Evolutionary conservation across 2,113 vertebrate species (phyloP).

Genomic region (Brachypodius melanocephalos): DNA sequence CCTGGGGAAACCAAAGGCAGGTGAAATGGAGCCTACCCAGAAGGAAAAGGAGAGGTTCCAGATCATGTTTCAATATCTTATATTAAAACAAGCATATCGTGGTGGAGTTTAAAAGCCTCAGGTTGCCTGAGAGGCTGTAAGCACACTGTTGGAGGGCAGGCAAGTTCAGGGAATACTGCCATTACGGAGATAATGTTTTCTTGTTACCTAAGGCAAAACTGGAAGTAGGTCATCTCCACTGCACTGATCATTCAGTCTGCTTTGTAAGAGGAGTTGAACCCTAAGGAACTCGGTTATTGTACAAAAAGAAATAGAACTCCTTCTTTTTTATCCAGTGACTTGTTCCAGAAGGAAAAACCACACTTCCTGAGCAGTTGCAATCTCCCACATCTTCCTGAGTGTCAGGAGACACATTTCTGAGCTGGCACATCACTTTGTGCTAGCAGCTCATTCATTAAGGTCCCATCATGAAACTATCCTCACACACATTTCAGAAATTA

Average conservation of each 20-base stretch:
- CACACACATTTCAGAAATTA: background rate
- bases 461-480: background rate
- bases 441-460: background rate
- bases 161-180: background rate
- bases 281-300: background rate
- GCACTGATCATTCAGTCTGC: background rate
- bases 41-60: background rate
- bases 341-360: conserved; percentile 11
- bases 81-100: background rate
- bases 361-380: background rate
- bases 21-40: background rate
- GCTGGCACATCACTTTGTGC: background rate
- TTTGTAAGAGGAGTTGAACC: background rate
- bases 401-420: background rate
- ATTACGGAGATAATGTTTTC: background rate
- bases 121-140: background rate
- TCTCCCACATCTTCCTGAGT: background rate
- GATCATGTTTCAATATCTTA: background rate
- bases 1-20: background rate
- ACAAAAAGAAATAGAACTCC: background rate
- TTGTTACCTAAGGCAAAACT: conserved; percentile 22
- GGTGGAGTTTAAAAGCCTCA: background rate
- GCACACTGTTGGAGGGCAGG: background rate
- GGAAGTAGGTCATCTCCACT: conserved; percentile 25
- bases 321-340: background rate